Evolutionary conservation across 2,113 vertebrate species (phyloP).

Genomic region (Camelus bactrianus): DNA sequence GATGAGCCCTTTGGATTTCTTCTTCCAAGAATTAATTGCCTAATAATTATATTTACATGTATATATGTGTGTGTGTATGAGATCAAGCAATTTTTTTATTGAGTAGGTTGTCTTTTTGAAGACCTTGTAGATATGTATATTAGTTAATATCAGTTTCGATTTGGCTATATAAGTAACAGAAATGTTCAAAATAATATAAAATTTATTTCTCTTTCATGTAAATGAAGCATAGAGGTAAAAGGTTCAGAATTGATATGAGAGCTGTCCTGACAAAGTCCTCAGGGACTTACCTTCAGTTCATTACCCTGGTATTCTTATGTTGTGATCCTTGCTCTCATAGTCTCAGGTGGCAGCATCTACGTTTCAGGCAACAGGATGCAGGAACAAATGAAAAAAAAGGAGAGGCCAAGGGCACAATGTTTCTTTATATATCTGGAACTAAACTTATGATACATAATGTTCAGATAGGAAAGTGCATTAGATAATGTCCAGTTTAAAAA

Average conservation of each 20-base stretch:
- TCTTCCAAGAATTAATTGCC: constrained; percentile 13
- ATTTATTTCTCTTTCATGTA: background rate
- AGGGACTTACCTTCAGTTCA: background rate
- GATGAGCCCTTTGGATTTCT: constrained; percentile 55
- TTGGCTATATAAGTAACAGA: constrained; percentile 41
- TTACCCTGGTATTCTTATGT: background rate
- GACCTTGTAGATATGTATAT: background rate
- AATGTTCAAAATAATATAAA: constrained; percentile 36
- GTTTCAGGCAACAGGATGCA: background rate
- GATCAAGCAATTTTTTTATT: constrained; percentile 10
- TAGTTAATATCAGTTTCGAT: constrained; percentile 11
- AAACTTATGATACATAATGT: constrained; percentile 43
- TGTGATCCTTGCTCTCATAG: background rate
- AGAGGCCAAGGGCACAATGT: background rate
- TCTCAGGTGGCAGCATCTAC: constrained; percentile 1
- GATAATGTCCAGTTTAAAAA: background rate
- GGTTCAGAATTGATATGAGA: background rate
- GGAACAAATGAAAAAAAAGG: constrained; percentile 30
- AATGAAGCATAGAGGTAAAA: constrained; percentile 24
- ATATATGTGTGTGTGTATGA: background rate
- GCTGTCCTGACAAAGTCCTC: background rate
- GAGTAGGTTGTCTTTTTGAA: constrained; percentile 10
- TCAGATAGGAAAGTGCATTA: background rate
- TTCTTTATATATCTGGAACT: constrained; percentile 39
- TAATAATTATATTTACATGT: background rate